Evolutionary conservation across 2,797 vertebrate genomes (phyloP).

Genomic region (Amniataba percoides): DNA sequence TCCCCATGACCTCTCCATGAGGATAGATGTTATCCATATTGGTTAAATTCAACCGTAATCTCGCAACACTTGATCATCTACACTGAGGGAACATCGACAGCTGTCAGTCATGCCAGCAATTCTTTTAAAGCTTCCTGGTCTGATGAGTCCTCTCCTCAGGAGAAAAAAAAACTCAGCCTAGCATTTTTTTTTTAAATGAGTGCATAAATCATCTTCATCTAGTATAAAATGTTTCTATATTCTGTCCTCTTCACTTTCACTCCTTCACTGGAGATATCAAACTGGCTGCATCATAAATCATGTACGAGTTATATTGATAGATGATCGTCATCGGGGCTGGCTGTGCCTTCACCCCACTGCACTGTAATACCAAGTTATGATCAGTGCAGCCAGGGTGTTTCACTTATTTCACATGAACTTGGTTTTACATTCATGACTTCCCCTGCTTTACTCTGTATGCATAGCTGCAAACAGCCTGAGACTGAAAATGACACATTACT

Average conservation of each 20-base stretch:
- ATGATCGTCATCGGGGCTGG: slow-evolving; percentile 25
- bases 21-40: background rate
- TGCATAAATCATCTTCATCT: slow-evolving; percentile 57
- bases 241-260: slow-evolving; percentile 26
- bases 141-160: slow-evolving; percentile 13
- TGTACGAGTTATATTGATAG: slow-evolving; percentile 40
- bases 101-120: slow-evolving; percentile 50
- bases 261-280: slow-evolving; percentile 28
- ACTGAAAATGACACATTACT: background rate
- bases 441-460: too few relatives aligned
- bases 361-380: background rate
- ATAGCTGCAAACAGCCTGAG: too few relatives aligned
- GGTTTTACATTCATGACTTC: too few relatives aligned
- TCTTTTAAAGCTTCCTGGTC: slow-evolving; percentile 17
- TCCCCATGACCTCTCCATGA: background rate
- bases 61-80: slow-evolving; percentile 21
- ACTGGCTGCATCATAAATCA: slow-evolving; percentile 37
- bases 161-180: slow-evolving; percentile 46
- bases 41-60: slow-evolving; percentile 11
- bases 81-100: slow-evolving; percentile 37
- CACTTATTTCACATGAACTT: background rate
- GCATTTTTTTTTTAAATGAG: slow-evolving; percentile 61
- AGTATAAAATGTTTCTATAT: slow-evolving; percentile 26
- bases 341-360: background rate
- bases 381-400: background rate